A percentile compares a stretch with the other conserved stretches of the same genome.
phyloP scores from a whole-genome alignment of 2,888 invertebrate species.

The Zhuqinia jingwanae region DNA sequence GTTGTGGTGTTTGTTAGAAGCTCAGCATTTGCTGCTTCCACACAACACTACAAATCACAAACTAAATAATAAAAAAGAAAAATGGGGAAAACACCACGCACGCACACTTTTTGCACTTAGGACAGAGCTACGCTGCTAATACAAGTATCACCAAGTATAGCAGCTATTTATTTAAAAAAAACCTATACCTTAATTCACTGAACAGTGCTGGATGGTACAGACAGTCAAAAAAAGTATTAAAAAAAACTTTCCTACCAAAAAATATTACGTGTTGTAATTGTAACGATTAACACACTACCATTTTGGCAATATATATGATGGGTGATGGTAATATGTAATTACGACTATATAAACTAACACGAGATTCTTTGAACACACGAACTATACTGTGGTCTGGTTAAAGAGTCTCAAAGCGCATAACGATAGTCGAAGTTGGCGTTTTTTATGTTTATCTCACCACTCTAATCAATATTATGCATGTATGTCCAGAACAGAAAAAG shows the following conservation, averaged over 20 bases:
- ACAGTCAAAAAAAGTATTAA: no score
- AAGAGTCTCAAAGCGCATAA: background rate
- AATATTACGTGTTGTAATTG: background rate
- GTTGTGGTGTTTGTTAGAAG: constrained; percentile 28
- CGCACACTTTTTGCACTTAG: background rate
- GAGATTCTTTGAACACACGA: constrained; percentile 21
- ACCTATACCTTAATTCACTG: no score
- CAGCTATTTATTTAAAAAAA: no score
- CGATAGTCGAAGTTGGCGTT: background rate
- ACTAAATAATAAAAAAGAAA: constrained; percentile 26
- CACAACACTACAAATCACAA: constrained; percentile 9
- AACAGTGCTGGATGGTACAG: no score
- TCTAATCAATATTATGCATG: no score
- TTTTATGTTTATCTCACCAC: no score
- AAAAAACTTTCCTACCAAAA: constrained; percentile 7
- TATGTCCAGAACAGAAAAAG: constrained; percentile 15
- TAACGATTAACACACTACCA: background rate
- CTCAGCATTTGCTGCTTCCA: constrained; percentile 51
- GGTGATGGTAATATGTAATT: background rate
- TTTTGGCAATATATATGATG: constrained; percentile 18
- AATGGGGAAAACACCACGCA: background rate
- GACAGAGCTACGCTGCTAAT: no score
- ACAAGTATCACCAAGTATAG: no score
- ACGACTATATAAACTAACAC: constrained; percentile 1
- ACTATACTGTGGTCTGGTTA: constrained; percentile 4